Conservation (phyloP, 1,140 invertebrate genomes). For the Nautilus pompilius region DNA sequence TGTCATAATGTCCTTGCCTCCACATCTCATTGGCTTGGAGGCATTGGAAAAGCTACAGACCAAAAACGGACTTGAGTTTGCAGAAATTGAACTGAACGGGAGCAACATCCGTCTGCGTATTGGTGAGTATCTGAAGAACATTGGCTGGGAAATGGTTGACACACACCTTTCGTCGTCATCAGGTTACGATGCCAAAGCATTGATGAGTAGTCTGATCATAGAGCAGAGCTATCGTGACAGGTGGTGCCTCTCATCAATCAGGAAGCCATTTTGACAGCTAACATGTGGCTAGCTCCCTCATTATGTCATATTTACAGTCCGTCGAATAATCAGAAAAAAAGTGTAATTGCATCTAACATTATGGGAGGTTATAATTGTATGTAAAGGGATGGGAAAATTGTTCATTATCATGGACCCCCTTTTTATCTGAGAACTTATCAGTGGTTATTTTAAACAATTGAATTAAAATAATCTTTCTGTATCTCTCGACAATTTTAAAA, state of each 20-base stretch:
- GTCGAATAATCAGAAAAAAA: too few species aligned
- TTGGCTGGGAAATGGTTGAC: constrained; percentile 74
- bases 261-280: too few species aligned
- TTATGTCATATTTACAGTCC: too few species aligned
- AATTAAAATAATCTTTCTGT: too few species aligned
- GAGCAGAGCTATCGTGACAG: constrained; percentile 44
- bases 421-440: too few species aligned
- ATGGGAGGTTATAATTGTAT: too few species aligned
- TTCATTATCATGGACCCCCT: too few species aligned
- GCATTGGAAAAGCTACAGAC: constrained; percentile 32
- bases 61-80: constrained; percentile 32
- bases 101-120: constrained; percentile 32
- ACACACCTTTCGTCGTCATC: constrained; percentile 44
- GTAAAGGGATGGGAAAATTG: too few species aligned
- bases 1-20: constrained; percentile 32
- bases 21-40: constrained; percentile 31
- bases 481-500: too few species aligned
- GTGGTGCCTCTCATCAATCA: constrained; percentile 19
- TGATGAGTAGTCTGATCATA: constrained; percentile 32
- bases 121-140: constrained; percentile 71
- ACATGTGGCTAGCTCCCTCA: too few species aligned
- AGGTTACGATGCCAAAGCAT: constrained; percentile 29
- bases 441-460: too few species aligned
- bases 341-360: too few species aligned
- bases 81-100: constrained; percentile 40